Percentiles rank a stretch among this genome's conserved stretches.
Evolutionary conservation across 2,797 vertebrate species (phyloP).

Genomic region (Cephalopachus bancanus): DNA sequence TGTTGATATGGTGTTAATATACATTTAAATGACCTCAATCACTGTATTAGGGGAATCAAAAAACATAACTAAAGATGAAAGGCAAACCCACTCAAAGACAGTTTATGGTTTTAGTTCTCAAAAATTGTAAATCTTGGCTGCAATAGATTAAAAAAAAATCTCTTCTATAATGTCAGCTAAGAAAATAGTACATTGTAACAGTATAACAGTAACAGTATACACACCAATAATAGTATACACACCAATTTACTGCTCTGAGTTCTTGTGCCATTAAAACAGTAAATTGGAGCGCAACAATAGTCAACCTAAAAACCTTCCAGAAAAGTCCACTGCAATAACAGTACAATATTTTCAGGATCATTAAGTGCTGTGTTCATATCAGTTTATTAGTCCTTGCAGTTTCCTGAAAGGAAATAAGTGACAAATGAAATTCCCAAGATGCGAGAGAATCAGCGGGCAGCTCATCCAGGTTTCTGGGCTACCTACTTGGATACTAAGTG

Average conservation of each 20-base stretch:
- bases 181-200: constrained; percentile 42
- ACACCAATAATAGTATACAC: background rate
- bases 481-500: accelerated
- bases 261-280: constrained; percentile 56
- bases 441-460: background rate
- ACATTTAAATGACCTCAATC: constrained; percentile 42
- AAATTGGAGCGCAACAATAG: constrained; percentile 38
- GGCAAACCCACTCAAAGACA: constrained; percentile 47
- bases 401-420: constrained; percentile 24
- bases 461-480: background rate
- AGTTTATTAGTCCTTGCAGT: background rate
- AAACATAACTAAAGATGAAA: constrained; percentile 68
- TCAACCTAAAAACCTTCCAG: constrained; percentile 53
- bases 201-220: background rate
- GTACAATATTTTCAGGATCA: constrained; percentile 20
- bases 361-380: background rate
- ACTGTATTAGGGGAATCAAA: constrained; percentile 62
- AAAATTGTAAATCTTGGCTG: constrained; percentile 27
- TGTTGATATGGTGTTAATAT: constrained; percentile 57
- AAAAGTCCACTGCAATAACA: background rate
- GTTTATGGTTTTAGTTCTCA: constrained; percentile 58
- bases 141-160: constrained; percentile 6
- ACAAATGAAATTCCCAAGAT: background rate
- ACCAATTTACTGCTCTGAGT: constrained; percentile 37
- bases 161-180: constrained; percentile 45